A percentile compares a stretch with the other conserved stretches of the same genome.
phyloP scores from a whole-genome alignment of 2,797 vertebrate species.

The Kryptolebias ocellatus region DNA sequence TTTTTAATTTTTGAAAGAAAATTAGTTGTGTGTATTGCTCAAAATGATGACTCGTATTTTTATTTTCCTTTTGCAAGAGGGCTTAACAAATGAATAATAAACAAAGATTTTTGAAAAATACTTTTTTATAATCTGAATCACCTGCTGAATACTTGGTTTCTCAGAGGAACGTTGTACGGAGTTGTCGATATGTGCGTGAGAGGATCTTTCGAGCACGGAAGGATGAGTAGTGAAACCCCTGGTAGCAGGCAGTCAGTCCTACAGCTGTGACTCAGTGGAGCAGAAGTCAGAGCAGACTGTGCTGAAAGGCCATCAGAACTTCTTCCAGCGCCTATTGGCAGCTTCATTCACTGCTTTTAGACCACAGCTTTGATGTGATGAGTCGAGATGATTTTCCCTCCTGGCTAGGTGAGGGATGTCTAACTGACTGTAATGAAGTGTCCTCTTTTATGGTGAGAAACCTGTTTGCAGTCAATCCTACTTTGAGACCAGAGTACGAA shows the following conservation, averaged over 20 bases:
- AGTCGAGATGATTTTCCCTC: conserved; percentile 50
- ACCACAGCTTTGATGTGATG: conserved; percentile 55
- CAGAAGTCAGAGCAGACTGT: conserved; percentile 57
- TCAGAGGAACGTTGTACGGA: conserved; percentile 23
- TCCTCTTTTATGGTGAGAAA: conserved; percentile 29
- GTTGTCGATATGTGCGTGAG: conserved; percentile 22
- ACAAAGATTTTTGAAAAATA: background rate
- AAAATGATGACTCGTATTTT: no score
- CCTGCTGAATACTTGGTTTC: conserved; percentile 1
- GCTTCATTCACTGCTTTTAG: conserved; percentile 49
- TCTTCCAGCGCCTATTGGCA: conserved; percentile 46
- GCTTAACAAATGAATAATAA: no score
- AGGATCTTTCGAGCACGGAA: conserved; percentile 33
- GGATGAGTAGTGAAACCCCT: conserved; percentile 44
- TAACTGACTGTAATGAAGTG: conserved; percentile 45
- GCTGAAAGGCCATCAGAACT: conserved; percentile 52
- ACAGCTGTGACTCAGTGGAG: conserved; percentile 59
- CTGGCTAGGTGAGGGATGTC: conserved; percentile 53
- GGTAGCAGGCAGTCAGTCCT: conserved; percentile 37
- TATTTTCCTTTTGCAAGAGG: no score
- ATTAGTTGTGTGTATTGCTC: no score
- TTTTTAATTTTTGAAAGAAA: no score
- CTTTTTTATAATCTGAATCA: background rate
- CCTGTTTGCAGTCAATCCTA: conserved; percentile 23
- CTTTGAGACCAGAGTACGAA: conserved; percentile 4